phyloP scores from a whole-genome alignment of 2,113 vertebrate species.

The Cottus gobio region DNA sequence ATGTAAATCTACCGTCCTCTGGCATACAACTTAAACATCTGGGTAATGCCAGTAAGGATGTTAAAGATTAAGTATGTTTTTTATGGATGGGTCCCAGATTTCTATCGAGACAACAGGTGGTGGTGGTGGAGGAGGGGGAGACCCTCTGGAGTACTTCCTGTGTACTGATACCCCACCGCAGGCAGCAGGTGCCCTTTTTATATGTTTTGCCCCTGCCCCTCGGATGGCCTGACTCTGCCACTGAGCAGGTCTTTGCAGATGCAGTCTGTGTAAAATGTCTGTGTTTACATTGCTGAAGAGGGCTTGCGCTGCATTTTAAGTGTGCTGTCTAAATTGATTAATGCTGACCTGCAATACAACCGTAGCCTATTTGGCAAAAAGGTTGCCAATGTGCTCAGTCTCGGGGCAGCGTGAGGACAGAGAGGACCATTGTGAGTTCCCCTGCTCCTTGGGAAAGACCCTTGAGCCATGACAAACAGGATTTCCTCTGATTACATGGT shows the following conservation, averaged over 20 bases:
- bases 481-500: constrained; percentile 66
- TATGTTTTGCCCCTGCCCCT: not conserved
- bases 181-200: not conserved
- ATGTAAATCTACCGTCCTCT: not conserved
- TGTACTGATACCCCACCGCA: not conserved
- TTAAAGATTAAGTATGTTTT: not conserved
- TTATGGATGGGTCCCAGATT: not conserved
- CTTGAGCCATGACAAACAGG: constrained; percentile 71
- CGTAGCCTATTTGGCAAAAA: constrained; percentile 43
- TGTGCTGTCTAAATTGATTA: constrained; percentile 42
- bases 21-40: not conserved
- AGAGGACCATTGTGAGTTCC: constrained; percentile 57
- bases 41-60: not conserved
- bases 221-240: not conserved
- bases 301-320: constrained; percentile 33
- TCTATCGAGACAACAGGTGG: not conserved
- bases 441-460: constrained; percentile 65
- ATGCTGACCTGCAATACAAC: constrained; percentile 42
- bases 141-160: not conserved
- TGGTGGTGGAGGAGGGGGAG: not conserved
- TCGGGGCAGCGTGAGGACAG: constrained; percentile 36
- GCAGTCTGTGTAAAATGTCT: constrained; percentile 2
- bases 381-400: constrained; percentile 41
- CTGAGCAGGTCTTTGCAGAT: not conserved
- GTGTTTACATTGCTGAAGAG: constrained; percentile 46